Evolutionary conservation across 2,113 vertebrate genomes (phyloP).

Genomic region (Rhabdomys dilectus): DNA sequence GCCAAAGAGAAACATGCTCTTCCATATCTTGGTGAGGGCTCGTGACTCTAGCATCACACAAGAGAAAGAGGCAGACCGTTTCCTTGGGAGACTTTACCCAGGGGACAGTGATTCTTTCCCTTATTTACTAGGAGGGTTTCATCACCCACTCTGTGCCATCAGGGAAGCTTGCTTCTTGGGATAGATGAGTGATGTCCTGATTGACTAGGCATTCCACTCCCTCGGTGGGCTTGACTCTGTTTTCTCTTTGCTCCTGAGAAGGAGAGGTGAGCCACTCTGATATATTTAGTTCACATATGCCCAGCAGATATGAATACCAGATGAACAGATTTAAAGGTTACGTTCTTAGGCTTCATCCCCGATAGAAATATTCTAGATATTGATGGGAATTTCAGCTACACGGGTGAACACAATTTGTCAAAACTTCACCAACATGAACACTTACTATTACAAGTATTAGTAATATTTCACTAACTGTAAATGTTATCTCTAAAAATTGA

Average conservation of each 20-base stretch:
- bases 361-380: neutral
- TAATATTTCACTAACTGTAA: neutral
- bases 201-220: neutral
- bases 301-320: neutral
- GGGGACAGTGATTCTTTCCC: neutral
- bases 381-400: neutral
- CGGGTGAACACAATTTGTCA: slow-evolving; percentile 12
- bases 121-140: neutral
- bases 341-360: neutral
- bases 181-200: neutral
- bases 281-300: neutral
- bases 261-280: neutral
- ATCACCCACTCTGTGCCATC: neutral
- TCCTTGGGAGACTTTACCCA: neutral
- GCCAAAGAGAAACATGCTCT: neutral
- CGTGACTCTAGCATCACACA: neutral
- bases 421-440: slow-evolving; percentile 14
- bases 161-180: neutral
- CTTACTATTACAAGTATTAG: neutral
- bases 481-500: slow-evolving; percentile 17
- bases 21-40: neutral
- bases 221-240: neutral
- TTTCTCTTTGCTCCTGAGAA: slow-evolving; percentile 5
- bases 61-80: neutral
- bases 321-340: neutral